Evolutionary conservation across 2,888 invertebrate species (phyloP), one percentile per base, ranked within the genome.

Genomic region (Syrista parreyssii): DNA sequence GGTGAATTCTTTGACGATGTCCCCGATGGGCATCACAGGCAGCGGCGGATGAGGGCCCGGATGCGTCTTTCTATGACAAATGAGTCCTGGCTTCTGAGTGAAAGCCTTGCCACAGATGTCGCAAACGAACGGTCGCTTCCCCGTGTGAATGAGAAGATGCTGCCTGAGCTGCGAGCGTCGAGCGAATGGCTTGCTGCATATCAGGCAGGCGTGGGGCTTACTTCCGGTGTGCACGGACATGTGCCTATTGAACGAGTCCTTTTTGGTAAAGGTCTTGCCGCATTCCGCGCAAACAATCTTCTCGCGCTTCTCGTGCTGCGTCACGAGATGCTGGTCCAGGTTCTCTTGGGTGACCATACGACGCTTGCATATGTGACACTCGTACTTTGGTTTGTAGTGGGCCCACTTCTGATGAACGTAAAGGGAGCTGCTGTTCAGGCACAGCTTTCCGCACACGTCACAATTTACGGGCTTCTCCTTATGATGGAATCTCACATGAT

Each of bases 401-500:
- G 91, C 91, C 91, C 91, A 91, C 55, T 91, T 91, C 74, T 90
- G 89, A 75, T 91, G 91, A 0, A 92, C 91, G 78, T 91, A 91
- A 0, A 91, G 85, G 0, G 91, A 91, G 33, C 91, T 91, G 31
- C 88, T 89, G 78, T 91, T 91, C 75, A 88, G 85, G 55, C 91
- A 91, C 0, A 88, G 78, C 75, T 91, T 91, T 0, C 91, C 91
- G 75, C 91, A 92, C 0, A 91, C 88, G 79, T 91, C 89, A 81
- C 91, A 91, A 31, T 87, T 88, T 0, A 91, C 81, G 1, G 91
- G 91, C n/a, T 88, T 90, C 75, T 91, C 91, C 33, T 90, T 91
- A 73, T 91, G 91, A 76, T 91, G 90, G 74, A 91, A 91, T 4
- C 91, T 83, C 9, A 91, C 84, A 82, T 91, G 91, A 69, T 91